Evolutionary conservation across 1,140 invertebrate genomes (phyloP).

Genomic region (Drosophila quadrilineata): DNA sequence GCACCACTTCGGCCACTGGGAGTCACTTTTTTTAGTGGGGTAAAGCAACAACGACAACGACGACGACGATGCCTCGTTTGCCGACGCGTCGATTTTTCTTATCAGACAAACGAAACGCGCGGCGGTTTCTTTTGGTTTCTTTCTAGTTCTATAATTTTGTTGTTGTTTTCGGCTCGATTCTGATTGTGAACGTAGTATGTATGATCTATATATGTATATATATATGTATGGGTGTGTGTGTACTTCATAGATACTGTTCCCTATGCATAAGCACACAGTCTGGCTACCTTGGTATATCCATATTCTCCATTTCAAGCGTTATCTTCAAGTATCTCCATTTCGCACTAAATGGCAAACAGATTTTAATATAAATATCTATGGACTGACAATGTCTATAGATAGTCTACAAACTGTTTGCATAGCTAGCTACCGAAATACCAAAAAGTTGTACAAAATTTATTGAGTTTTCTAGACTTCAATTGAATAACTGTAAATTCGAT

Average conservation of each 20-base stretch:
- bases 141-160: too few relatives aligned
- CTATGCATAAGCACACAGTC: background rate
- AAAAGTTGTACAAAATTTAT: too few relatives aligned
- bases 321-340: constrained; percentile 6
- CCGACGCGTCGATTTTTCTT: constrained; percentile 27
- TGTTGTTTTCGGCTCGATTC: constrained; percentile 11
- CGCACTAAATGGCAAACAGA: background rate
- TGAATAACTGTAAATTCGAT: too few relatives aligned
- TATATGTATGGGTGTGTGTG: constrained; percentile 10
- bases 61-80: constrained; percentile 4
- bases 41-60: background rate
- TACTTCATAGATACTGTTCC: constrained; percentile 1
- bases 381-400: background rate
- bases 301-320: background rate
- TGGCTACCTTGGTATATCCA: constrained; percentile 16
- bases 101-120: constrained; percentile 36
- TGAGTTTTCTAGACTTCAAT: too few relatives aligned
- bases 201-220: background rate
- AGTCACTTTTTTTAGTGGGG: too few relatives aligned
- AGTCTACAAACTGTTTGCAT: background rate
- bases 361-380: background rate
- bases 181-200: background rate
- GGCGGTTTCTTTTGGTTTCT: constrained; percentile 34
- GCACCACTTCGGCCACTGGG: constrained; percentile 14
- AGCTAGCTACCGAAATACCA: constrained; percentile 12